Conservation (phyloP, 2,113 vertebrate species). For the Glaucomys volans region DNA sequence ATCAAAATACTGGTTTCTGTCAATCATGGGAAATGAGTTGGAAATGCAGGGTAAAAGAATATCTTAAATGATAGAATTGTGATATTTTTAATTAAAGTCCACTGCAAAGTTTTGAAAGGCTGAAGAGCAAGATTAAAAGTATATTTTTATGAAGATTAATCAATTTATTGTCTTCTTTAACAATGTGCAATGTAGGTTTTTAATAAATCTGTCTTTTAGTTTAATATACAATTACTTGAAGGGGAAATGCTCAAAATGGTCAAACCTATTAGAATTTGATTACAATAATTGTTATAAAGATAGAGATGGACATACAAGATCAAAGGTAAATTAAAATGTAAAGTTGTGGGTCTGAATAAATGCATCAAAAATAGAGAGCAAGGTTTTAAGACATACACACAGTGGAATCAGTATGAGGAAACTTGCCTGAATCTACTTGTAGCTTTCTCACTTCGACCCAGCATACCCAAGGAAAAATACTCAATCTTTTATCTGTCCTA, state of each 20-base stretch:
- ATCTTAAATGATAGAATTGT: neutral
- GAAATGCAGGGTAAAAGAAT: neutral
- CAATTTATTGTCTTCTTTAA: neutral
- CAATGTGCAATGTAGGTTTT: neutral
- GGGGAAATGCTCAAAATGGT: neutral
- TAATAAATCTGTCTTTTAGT: neutral
- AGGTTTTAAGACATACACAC: neutral
- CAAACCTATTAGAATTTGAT: neutral
- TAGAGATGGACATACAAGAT: neutral
- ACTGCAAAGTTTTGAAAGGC: neutral
- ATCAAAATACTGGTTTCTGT: neutral
- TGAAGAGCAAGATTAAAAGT: neutral
- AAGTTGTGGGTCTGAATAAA: neutral
- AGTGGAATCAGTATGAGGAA: neutral
- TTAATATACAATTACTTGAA: neutral
- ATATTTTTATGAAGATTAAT: neutral
- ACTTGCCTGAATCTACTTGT: neutral
- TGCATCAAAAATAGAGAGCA: neutral
- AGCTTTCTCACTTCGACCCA: neutral
- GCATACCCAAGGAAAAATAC: fast-evolving
- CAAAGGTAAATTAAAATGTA: neutral
- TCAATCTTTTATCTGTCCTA: neutral
- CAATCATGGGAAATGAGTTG: neutral
- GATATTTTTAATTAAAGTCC: neutral
- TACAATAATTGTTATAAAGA: neutral